Evolutionary conservation across 2,113 vertebrate genomes (phyloP), one percentile per base, ranked within the genome.

Genomic region (Xyrauchen texanus): DNA sequence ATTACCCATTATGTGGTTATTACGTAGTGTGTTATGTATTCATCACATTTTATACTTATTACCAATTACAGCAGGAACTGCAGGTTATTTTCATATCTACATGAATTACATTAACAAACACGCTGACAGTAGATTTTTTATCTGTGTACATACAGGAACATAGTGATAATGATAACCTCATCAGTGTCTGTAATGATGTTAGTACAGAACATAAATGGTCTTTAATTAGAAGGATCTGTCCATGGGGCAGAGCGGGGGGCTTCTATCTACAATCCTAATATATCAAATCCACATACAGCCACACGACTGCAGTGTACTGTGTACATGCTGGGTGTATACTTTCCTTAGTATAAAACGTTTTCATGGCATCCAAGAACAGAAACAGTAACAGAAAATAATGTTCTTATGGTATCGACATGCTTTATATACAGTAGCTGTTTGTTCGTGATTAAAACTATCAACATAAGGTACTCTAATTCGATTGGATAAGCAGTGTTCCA

Each of bases 181-280:
- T 84, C 80, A 84, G 80, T 79, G 83, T 66, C 64, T 79, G 76
- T 84, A 76, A 81, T 82, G 80, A 84, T 81, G 71, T 81, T 62
- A 68, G 63, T 76, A 62, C 79, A 68, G 44, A 68, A 73, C 57
- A 66, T 69, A 52, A 67, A 65, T 61, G 69, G 46, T 76, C 66
- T 61, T 64, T 84, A 71, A 84, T 84, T 79, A 84, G 46, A 11
- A 68, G 60, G 81, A 79, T 77, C 52, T 75, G 70, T 77, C 82
- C 21, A n/a, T 47, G 13, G 65, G 53, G 63, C 34, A 65, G 74
- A 44, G 15, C 46, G 49, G 60, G 61, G 65, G 53, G 72, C 55
- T 8, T 52, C 44, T 61, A 55, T 60, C 44, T 74, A 7, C 15
- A 67, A 21, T 47, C 65, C 9, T 64, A 52, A 79, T 79, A n/a